A percentile compares a stretch with the other conserved stretches of the same genome.
Conservation (phyloP, 2,888 invertebrate species). For the Sphecodes monilicornis region DNA sequence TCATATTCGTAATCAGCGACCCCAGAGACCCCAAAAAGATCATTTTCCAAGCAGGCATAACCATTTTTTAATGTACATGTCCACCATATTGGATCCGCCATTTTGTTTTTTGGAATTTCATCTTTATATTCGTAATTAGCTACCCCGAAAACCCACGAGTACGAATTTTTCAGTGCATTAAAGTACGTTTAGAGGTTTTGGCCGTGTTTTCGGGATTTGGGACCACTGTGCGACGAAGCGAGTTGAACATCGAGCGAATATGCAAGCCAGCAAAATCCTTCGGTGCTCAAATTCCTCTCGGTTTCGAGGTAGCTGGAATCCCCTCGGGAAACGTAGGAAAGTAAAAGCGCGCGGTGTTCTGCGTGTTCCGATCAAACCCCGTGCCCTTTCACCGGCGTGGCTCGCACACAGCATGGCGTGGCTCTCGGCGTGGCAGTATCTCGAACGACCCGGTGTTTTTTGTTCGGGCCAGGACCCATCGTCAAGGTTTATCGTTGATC, state of each 20-base stretch:
- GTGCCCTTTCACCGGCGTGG: constrained; percentile 41
- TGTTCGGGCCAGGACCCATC: constrained; percentile 34
- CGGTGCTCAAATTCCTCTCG: background rate
- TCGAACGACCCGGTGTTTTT: constrained; percentile 26
- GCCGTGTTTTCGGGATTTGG: too few relatives aligned
- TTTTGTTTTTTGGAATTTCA: too few relatives aligned
- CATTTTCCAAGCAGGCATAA: too few relatives aligned
- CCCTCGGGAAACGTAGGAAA: constrained; percentile 7
- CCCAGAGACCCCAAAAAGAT: too few relatives aligned
- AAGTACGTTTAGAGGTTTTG: too few relatives aligned
- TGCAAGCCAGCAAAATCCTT: background rate
- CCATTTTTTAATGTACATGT: too few relatives aligned
- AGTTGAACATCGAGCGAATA: background rate
- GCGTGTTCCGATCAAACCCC: constrained; percentile 30
- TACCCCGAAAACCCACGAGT: too few relatives aligned
- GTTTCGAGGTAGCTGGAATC: background rate
- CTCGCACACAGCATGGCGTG: background rate
- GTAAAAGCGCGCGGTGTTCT: background rate
- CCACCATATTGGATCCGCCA: too few relatives aligned
- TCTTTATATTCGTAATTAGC: too few relatives aligned
- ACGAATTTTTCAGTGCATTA: too few relatives aligned
- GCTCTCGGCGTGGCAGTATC: constrained; percentile 1
- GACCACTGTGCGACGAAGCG: too few relatives aligned
- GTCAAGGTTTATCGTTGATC: constrained; percentile 60
- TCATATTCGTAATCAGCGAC: too few relatives aligned